Conservation (phyloP, 2,888 invertebrate genomes). For the Baronia brevicornis region DNA sequence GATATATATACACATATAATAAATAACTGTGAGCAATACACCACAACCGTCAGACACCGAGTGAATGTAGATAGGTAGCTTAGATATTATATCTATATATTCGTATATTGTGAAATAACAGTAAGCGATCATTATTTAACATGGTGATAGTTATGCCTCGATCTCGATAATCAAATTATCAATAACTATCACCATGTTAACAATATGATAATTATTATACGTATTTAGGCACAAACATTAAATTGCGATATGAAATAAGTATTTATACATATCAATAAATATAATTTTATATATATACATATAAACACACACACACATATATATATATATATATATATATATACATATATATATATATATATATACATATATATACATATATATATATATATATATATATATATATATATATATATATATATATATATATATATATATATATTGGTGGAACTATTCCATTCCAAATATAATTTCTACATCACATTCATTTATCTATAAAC, state of each 20-base stretch:
- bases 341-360: no score
- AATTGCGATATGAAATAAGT: background rate
- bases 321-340: background rate
- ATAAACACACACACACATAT: background rate
- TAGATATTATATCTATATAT: slow-evolving; percentile 14
- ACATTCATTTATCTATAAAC: no score
- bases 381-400: no score
- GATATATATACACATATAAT: slow-evolving; percentile 27
- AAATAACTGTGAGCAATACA: slow-evolving; percentile 51
- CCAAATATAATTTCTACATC: no score
- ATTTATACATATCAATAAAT: background rate
- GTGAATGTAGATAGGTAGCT: slow-evolving; percentile 20
- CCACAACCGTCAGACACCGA: slow-evolving; percentile 53
- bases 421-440: no score
- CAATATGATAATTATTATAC: background rate
- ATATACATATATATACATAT: no score
- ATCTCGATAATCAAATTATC: slow-evolving; percentile 16
- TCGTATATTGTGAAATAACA: slow-evolving; percentile 16
- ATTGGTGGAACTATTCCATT: no score
- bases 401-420: no score
- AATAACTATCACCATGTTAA: slow-evolving; percentile 7
- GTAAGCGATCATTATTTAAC: no score
- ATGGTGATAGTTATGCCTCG: no score
- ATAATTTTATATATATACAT: background rate
- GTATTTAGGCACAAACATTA: slow-evolving; percentile 1